Evolutionary conservation across 1,140 invertebrate species (phyloP), one percentile per base, ranked within the genome.

Genomic region (Pemphigus obesinymphae): DNA sequence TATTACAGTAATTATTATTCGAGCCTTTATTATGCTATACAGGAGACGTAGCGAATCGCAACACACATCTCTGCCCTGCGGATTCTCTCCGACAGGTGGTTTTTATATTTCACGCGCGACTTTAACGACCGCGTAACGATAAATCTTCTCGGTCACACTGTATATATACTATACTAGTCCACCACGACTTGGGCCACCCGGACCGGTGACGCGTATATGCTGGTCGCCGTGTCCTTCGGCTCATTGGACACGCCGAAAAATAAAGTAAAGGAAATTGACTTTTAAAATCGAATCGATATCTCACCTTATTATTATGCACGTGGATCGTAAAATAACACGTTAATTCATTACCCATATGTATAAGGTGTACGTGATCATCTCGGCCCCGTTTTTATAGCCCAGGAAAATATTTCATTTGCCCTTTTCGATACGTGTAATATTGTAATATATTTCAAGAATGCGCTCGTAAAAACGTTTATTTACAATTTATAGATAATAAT

Each of bases 1-100:
- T n/a, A n/a, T n/a, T n/a, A n/a, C n/a, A n/a, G n/a, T 80, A 63
- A 80, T 80, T 78, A 78, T 78, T 80, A 80, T 80, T 80, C 76
- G 76, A 23, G 37, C n/a, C 37, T 29, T 26, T 48, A 31, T 50
- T 31, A n/a, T n/a, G n/a, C n/a, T n/a, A n/a, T n/a, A n/a, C n/a
- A 73, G 34, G 58, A 80, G 55, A 80, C 55, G 76, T 80, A 40
- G 37, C 76, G 76, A 80, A 80, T 63, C 8, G 55, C 29, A 4
- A 10, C 37, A 4, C 4, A 4, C 37, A 10, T 10, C 37, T 15
- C 58, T 23, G n/a, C n/a, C 0, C 11, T 55, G 13, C 50, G 7
- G n/a, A n/a, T n/a, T n/a, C n/a, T 40, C 7, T 23, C 53, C 37
- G 55, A 63, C 76, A 80, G 76, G 76, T 61, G 73, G 76, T 80